Conservation (phyloP, 2,113 vertebrate species). For the Equus quagga region DNA sequence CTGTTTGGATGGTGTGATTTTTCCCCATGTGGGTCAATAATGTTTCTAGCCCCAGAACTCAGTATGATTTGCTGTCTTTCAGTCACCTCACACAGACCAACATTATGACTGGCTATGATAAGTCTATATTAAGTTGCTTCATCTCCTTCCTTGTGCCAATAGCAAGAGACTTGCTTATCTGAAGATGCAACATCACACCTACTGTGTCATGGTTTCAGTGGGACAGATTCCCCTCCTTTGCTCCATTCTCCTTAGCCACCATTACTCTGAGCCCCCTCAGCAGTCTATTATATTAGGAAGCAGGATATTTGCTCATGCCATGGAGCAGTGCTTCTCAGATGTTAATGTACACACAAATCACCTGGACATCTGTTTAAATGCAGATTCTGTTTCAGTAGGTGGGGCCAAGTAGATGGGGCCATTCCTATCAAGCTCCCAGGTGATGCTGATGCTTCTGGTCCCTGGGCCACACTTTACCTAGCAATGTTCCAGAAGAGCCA, state of each 20-base stretch:
- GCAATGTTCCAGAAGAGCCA: not conserved
- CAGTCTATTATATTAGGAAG: not conserved
- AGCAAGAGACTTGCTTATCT: not conserved
- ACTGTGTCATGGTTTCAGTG: not conserved
- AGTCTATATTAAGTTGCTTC: slow-evolving; percentile 1
- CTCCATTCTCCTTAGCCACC: not conserved
- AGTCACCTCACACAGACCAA: slow-evolving; percentile 12
- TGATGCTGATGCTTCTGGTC: not conserved
- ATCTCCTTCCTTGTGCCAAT: not conserved
- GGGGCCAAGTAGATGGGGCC: too few species aligned
- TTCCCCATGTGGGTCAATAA: not conserved
- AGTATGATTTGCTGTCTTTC: not conserved
- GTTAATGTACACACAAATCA: not conserved
- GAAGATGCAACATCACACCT: not conserved
- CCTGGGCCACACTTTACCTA: not conserved
- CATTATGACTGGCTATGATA: not conserved
- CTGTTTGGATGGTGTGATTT: not conserved
- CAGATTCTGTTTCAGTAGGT: not conserved
- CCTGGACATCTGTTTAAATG: not conserved
- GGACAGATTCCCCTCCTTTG: not conserved
- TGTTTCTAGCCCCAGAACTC: not conserved
- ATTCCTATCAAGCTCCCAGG: not conserved
- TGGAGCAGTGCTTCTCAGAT: not conserved
- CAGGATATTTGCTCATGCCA: not conserved
- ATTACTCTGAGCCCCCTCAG: not conserved